Conservation (phyloP, 2,888 invertebrate species). For the Hyppa rectilinea region DNA sequence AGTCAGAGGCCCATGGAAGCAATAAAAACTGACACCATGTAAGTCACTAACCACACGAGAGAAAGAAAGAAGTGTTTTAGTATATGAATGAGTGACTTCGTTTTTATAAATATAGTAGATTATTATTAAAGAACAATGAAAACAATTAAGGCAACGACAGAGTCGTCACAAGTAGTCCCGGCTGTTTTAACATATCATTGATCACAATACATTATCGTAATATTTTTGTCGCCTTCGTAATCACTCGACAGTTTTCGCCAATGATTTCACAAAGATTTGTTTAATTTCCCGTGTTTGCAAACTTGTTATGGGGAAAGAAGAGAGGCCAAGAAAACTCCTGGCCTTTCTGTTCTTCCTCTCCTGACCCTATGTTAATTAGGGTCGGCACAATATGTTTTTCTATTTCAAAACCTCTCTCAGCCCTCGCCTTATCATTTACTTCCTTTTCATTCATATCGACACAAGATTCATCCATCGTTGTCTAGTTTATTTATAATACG, state of each 20-base stretch:
- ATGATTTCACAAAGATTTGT: conserved; percentile 1
- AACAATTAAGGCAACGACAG: conserved; percentile 8
- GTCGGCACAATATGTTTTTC: neutral
- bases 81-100: too few species aligned
- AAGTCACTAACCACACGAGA: too few species aligned
- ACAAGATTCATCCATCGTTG: neutral
- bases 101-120: too few species aligned
- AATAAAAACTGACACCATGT: too few species aligned
- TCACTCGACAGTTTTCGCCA: neutral
- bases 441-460: neutral
- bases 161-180: conserved; percentile 3
- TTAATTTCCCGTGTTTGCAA: neutral
- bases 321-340: too few species aligned
- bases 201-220: conserved; percentile 10
- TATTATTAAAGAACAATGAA: conserved; percentile 7
- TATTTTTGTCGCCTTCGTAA: too few species aligned
- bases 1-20: too few species aligned
- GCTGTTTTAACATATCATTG: conserved; percentile 28
- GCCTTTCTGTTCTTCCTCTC: neutral
- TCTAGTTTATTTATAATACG: too few species aligned
- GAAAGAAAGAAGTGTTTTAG: too few species aligned
- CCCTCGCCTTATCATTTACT: neutral
- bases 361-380: neutral
- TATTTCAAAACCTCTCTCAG: neutral
- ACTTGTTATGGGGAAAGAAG: too few species aligned